Conservation (phyloP, 2,797 vertebrate species). For the Paguma larvata region DNA sequence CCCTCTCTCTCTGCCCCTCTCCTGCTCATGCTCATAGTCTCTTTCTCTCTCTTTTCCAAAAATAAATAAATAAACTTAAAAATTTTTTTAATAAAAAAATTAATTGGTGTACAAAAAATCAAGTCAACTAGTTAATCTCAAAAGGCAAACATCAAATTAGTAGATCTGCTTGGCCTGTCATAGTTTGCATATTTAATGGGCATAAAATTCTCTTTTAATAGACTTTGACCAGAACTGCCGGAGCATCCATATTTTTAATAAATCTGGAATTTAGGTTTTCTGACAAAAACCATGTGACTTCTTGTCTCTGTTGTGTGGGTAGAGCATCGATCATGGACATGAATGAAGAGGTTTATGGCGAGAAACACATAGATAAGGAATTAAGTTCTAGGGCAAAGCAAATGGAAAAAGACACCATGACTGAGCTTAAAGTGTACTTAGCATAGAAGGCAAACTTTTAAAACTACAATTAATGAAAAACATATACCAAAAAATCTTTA, state of each 20-base stretch:
- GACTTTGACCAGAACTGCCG: not conserved
- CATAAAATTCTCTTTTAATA: not conserved
- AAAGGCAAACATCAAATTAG: conserved; percentile 31
- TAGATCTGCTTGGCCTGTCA: not conserved
- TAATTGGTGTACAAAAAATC: not conserved
- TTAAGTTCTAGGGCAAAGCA: not conserved
- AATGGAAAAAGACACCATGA: not conserved
- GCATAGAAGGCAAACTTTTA: not conserved
- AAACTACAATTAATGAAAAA: not conserved
- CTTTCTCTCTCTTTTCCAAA: too few species aligned
- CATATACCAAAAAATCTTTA: not conserved
- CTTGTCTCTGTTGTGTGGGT: not conserved
- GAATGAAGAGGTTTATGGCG: not conserved
- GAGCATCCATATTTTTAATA: not conserved
- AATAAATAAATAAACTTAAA: too few species aligned
- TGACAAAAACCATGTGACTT: not conserved
- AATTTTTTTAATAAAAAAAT: too few species aligned
- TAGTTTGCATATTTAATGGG: not conserved
- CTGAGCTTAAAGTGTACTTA: not conserved
- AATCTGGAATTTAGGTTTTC: not conserved
- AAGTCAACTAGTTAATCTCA: not conserved
- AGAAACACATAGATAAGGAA: not conserved
- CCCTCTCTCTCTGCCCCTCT: too few species aligned
- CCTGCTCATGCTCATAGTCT: too few species aligned
- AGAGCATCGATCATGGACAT: not conserved